Evolutionary conservation across 2,888 invertebrate species (phyloP), one percentile per base, ranked within the genome.

Genomic region (Hybos culiciformis): DNA sequence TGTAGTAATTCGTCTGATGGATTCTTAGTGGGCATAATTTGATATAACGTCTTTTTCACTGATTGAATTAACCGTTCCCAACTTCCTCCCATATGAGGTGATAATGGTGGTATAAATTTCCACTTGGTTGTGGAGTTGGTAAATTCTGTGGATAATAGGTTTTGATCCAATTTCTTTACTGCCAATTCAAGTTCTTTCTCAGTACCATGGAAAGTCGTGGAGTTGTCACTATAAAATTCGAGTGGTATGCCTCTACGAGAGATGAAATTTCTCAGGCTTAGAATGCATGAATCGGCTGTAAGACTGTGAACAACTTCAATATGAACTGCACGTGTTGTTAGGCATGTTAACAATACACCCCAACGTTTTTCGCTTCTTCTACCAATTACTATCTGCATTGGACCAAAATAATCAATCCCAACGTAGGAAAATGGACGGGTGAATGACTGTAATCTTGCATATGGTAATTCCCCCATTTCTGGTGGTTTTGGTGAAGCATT

Each of bases 301-400:
- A 48, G 53, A 46, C 45, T 55, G 54, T 56, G 53, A 51, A 51
- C 46, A 4, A 49, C 36, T 20, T 46, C 46, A 7, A 50, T 14
- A 36, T 50, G 48, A 1, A 48, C 24, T 8, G 49, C 49, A 12
- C 46, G 26, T n/a, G 45, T 36, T 1, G 47, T 48, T 3, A 50
- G 20, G 19, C 48, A 52, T 6, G 49, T 49, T 11, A 51, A 46
- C 1, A 53, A 33, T 3, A 50, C 49, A 11, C 46, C 46, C 41
- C 47, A 45, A 29, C 43, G 21, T 29, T 45, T 47, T 20, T 44
- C 44, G 5, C 24, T 32, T 11, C 46, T 46, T 9, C 48, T 37
- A 1, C 47, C 49, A 1, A 48, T 41, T 1, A 34, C 29, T 1
- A 49, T 39, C 3, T 17, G 24, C 5, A 48, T 34, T 5, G 46